Evolutionary conservation across 2,888 invertebrate genomes (phyloP), one percentile per base, ranked within the genome.

Genomic region (Globia sparganii): DNA sequence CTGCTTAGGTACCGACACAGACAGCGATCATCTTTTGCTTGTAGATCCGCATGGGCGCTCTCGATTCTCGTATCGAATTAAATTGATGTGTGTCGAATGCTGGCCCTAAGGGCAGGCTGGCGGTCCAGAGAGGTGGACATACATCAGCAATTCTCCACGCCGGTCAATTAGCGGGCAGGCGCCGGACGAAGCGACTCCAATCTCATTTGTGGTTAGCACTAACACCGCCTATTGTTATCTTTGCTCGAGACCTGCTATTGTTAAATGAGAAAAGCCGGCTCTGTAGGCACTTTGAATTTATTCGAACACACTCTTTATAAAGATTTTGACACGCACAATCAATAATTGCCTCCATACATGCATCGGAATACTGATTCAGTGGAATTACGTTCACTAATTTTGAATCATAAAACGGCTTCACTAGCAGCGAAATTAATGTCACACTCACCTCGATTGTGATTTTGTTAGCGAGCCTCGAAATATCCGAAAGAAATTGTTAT

Each of bases 81-180:
- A 90, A 90, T 90, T 89, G 90, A 92, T 87, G 93, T 92, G 93
- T 93, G 91, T 92, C 94, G 91, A 93, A 95, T 92, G 89, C 76
- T 79, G 89, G 90, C 86, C 90, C 85, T 90, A 86, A 92, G 93
- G 92, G 92, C 90, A 87, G 84, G 87, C 86, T 86, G 91, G 87
- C 88, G 86, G 77, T 86, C 87, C 82, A 86, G 89, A 89, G 88
- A 84, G 90, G 88, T 88, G 91, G 91, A 91, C 94, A 94, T 96
- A 90, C 91, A 94, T 96, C 95, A 95, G 88, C 91, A 91, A 96
- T 96, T 95, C 91, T 89, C 91, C 90, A 93, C 94, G 93, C 91
- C 89, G 92, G 91, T 94, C 96, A 96, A 96, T 96, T 96, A 96
- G 89, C 88, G 87, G 79, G 82, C 87, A 89, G 89, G 91, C 92